Evolutionary conservation across 2,888 invertebrate genomes (phyloP).

Genomic region (Darwinula stevensoni): DNA sequence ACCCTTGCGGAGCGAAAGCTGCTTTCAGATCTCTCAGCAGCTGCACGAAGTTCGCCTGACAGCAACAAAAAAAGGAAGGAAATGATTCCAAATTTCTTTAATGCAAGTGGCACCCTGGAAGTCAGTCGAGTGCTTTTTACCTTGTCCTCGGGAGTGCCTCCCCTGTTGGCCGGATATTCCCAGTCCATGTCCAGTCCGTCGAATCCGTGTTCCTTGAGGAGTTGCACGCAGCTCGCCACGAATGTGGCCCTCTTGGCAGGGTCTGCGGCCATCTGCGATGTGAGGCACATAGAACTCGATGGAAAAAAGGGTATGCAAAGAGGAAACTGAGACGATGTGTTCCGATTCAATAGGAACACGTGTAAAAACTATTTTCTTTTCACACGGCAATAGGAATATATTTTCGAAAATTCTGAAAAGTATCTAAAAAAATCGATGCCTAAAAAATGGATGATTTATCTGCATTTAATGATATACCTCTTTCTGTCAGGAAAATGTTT

Average conservation of each 20-base stretch:
- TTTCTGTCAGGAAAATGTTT: too few relatives aligned
- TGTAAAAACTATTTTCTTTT: too few relatives aligned
- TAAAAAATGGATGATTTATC: too few relatives aligned
- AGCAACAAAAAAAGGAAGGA: background rate
- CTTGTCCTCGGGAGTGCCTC: slow-evolving; percentile 10
- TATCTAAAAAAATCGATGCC: too few relatives aligned
- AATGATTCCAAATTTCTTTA: background rate
- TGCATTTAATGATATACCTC: too few relatives aligned
- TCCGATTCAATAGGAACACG: too few relatives aligned
- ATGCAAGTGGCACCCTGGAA: background rate
- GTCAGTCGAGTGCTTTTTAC: slow-evolving; percentile 8
- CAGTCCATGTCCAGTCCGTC: slow-evolving; percentile 42
- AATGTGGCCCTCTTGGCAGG: slow-evolving; percentile 20
- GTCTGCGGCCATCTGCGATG: slow-evolving; percentile 16
- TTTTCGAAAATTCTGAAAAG: too few relatives aligned
- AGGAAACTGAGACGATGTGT: too few relatives aligned
- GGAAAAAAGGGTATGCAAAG: background rate
- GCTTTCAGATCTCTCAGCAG: slow-evolving; percentile 25
- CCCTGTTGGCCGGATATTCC: slow-evolving; percentile 26
- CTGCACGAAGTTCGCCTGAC: slow-evolving; percentile 20
- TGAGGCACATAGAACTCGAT: slow-evolving; percentile 6
- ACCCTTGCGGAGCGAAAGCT: slow-evolving; percentile 23
- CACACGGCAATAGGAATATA: too few relatives aligned
- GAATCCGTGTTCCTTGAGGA: slow-evolving; percentile 26
- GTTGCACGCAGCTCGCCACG: slow-evolving; percentile 23